A percentile compares a stretch with the other conserved stretches of the same genome.
Evolutionary conservation across 2,113 vertebrate species (phyloP).

Genomic region (Salminus brasiliensis): DNA sequence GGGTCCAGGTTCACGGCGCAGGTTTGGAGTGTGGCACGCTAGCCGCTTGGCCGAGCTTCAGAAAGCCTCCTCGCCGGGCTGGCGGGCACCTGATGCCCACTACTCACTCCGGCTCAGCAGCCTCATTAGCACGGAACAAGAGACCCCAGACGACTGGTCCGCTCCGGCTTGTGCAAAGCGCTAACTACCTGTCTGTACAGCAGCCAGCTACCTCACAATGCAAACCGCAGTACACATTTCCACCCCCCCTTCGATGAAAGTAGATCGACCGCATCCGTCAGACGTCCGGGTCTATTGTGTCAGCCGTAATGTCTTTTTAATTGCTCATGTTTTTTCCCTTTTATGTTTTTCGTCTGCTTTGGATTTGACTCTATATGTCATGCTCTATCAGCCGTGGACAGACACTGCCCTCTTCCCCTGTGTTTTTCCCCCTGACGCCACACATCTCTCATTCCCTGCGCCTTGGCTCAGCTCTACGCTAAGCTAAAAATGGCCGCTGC

Average conservation of each 20-base stretch:
- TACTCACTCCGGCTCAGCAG: slow-evolving; percentile 35
- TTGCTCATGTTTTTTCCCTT: slow-evolving; percentile 58
- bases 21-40: slow-evolving; percentile 58
- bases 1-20: slow-evolving; percentile 60
- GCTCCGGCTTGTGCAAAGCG: slow-evolving; percentile 55
- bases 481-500: slow-evolving; percentile 31
- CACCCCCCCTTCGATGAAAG: slow-evolving; percentile 1
- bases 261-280: slow-evolving; percentile 58
- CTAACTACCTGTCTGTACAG: slow-evolving; percentile 58
- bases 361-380: slow-evolving; percentile 55
- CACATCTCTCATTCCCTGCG: slow-evolving; percentile 31
- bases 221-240: background rate
- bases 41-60: slow-evolving; percentile 48
- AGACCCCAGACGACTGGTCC: slow-evolving; percentile 69
- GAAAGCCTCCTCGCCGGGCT: slow-evolving; percentile 15
- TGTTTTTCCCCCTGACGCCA: background rate
- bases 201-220: slow-evolving; percentile 12
- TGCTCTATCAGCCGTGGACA: slow-evolving; percentile 62
- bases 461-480: background rate
- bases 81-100: slow-evolving; percentile 26
- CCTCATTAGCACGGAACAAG: slow-evolving; percentile 64
- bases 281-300: slow-evolving; percentile 57
- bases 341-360: slow-evolving; percentile 26
- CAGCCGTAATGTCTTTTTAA: slow-evolving; percentile 70
- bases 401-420: slow-evolving; percentile 46